Evolutionary conservation across 1,140 invertebrate species (phyloP).

Genomic region (Hesperophylax magnus): DNA sequence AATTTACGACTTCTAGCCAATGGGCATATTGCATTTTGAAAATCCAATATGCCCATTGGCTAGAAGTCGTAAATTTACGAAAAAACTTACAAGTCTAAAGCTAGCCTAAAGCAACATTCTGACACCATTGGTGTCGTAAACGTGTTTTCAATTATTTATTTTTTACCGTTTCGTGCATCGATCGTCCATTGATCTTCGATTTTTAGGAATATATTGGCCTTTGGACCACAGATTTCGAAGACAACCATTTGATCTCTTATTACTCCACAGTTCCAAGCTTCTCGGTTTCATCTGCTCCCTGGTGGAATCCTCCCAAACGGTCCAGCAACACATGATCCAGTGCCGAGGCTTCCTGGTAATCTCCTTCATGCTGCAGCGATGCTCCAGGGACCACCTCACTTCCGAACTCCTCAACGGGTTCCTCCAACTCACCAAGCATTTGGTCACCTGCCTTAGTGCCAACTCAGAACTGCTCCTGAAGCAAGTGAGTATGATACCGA

Average conservation of each 20-base stretch:
- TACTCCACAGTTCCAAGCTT: conserved; percentile 89
- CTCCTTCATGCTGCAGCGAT: conserved; percentile 95
- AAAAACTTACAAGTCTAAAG: too few species aligned
- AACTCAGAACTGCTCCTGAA: conserved; percentile 96
- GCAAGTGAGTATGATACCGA: conserved; percentile 77
- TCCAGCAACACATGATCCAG: conserved; percentile 99
- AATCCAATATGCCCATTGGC: too few species aligned
- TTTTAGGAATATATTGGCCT: too few species aligned
- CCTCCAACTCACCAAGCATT: conserved; percentile 94
- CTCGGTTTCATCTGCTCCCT: conserved; percentile 98
- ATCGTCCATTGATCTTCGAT: too few species aligned
- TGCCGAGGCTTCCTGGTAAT: conserved; percentile 98
- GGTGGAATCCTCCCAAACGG: conserved; percentile 95
- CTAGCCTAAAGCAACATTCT: too few species aligned
- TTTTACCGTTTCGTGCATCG: too few species aligned
- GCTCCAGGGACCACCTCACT: conserved; percentile 93
- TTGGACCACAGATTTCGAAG: too few species aligned
- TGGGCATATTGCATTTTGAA: too few species aligned
- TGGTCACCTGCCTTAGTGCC: conserved; percentile 93
- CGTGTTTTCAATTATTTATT: too few species aligned
- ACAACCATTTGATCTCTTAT: conserved; percentile 42
- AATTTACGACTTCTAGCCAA: too few species aligned
- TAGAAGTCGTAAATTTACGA: too few species aligned
- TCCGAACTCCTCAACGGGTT: conserved; percentile 94
- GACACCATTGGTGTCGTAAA: too few species aligned